These are phyloP conservation scores for Scomber colias DNA, from an alignment of 2,113 vertebrate species.

Conservation along the genomic window DNA sequence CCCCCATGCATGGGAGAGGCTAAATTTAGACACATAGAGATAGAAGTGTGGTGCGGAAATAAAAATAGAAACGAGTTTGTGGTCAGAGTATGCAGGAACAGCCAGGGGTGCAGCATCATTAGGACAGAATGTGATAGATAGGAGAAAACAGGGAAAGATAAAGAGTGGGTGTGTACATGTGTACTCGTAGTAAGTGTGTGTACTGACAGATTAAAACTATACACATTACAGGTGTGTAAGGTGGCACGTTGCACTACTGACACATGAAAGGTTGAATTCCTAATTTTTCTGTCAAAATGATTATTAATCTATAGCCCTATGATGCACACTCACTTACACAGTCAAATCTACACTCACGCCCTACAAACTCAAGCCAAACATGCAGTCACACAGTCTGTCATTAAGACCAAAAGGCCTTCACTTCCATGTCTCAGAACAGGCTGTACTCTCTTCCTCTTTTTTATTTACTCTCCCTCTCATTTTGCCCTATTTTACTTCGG, in stretches of 20 bases:
- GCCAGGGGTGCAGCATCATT: slow-evolving; percentile 44
- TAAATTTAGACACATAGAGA: slow-evolving; percentile 75
- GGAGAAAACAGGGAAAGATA: not conserved
- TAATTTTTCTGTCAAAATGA: not conserved
- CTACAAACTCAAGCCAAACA: not conserved
- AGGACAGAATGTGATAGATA: slow-evolving; percentile 14
- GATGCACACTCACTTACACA: not conserved
- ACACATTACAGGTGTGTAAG: not conserved
- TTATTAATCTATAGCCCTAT: not conserved
- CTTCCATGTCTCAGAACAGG: slow-evolving; percentile 3
- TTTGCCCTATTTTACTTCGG: slow-evolving; percentile 32
- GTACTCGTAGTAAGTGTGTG: slow-evolving; percentile 1
- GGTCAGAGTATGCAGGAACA: slow-evolving; percentile 41
- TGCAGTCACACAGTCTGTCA: not conserved
- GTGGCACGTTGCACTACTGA: not conserved
- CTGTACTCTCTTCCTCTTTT: slow-evolving; percentile 30
- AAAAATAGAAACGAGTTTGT: slow-evolving; percentile 60
- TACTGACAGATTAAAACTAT: slow-evolving; percentile 4
- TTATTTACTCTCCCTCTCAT: slow-evolving; percentile 7
- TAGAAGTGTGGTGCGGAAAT: slow-evolving; percentile 38
- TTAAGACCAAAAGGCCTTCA: not conserved
- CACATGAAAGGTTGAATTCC: not conserved
- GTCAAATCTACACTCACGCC: not conserved
- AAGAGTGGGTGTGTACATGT: not conserved
- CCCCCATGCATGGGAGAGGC: slow-evolving; percentile 20